phyloP scores from a whole-genome alignment of 2,888 invertebrate genomes.

The Limnephilus lunatus region DNA sequence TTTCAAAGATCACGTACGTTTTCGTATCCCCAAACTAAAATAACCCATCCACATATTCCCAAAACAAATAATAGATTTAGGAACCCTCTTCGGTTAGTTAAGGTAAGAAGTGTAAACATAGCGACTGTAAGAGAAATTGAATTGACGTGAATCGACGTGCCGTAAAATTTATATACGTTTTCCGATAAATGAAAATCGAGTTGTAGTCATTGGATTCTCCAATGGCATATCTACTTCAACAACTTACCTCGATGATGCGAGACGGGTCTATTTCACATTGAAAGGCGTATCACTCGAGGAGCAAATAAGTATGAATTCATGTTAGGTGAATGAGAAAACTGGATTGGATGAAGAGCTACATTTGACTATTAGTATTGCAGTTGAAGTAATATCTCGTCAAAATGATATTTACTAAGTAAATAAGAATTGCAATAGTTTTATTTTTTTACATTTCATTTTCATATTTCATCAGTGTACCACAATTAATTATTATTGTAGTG shows the following conservation, averaged over 20 bases:
- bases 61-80: neutral
- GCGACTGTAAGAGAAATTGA: neutral
- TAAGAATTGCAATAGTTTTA: neutral
- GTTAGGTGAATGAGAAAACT: neutral
- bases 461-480: too few relatives aligned
- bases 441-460: neutral
- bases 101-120: neutral
- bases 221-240: neutral
- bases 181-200: neutral
- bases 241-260: neutral
- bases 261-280: neutral
- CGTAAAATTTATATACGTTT: neutral
- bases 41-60: neutral
- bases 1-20: neutral
- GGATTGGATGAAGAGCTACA: neutral
- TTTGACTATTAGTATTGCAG: neutral
- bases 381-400: neutral
- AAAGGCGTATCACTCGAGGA: neutral
- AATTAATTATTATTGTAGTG: neutral
- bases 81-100: neutral
- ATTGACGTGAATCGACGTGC: neutral
- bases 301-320: neutral
- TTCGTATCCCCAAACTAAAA: neutral
- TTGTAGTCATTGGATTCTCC: neutral
- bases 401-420: neutral